These are phyloP conservation scores for Synergus laeviventris DNA, from an alignment of 2,888 invertebrate species.

Conservation along the genomic window DNA sequence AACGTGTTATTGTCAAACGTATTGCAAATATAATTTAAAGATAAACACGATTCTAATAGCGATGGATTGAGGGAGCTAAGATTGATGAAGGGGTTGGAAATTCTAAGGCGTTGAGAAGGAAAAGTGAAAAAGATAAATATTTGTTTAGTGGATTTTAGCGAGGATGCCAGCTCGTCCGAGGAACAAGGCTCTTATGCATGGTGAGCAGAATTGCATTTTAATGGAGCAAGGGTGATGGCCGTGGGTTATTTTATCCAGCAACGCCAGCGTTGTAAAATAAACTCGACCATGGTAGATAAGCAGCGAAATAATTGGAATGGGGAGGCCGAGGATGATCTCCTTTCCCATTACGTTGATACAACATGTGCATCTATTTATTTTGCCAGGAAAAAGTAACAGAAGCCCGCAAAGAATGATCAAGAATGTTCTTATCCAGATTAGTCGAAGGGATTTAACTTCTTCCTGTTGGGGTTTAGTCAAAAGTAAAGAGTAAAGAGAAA, in stretches of 20 bases:
- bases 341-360: conserved; percentile 23
- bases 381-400: not conserved
- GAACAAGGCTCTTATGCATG: conserved; percentile 16
- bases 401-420: conserved; percentile 5
- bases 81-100: not conserved
- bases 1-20: too few relatives aligned
- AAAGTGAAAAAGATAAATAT: conserved; percentile 18
- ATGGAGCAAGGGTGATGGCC: conserved; percentile 15
- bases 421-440: conserved; percentile 30
- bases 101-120: not conserved
- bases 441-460: conserved; percentile 8
- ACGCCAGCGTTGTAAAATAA: conserved; percentile 25
- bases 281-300: conserved; percentile 27
- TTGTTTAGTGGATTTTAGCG: conserved; percentile 26
- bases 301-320: conserved; percentile 33
- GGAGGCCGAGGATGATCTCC: conserved; percentile 9
- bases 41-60: too few relatives aligned
- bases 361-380: conserved; percentile 28
- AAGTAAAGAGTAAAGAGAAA: conserved; percentile 22
- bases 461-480: not conserved
- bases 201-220: conserved; percentile 26
- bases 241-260: conserved; percentile 17
- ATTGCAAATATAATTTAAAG: too few relatives aligned
- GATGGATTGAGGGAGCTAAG: too few relatives aligned
- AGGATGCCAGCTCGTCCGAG: conserved; percentile 2